Percentiles rank a stretch among this genome's conserved stretches.
Evolutionary conservation across 2,797 vertebrate species (phyloP).

Genomic region (Crenichthys baileyi): DNA sequence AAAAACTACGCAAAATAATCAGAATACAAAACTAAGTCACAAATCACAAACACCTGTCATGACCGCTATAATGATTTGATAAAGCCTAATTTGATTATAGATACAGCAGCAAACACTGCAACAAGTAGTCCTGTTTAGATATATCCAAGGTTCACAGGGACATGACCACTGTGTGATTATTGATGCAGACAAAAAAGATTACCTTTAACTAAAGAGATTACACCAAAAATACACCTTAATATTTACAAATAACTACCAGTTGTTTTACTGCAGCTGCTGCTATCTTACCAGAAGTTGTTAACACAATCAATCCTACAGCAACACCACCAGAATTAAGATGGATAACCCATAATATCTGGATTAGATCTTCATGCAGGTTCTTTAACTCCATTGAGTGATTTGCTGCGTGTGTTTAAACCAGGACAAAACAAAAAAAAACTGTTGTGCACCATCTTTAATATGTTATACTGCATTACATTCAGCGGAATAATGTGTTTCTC

Average conservation of each 20-base stretch:
- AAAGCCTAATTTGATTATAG: background rate
- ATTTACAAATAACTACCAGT: too few relatives aligned
- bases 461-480: background rate
- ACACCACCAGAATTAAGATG: background rate
- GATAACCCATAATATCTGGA: background rate
- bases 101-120: background rate
- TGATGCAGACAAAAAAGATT: background rate
- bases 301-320: background rate
- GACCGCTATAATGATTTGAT: background rate
- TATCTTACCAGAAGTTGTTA: background rate
- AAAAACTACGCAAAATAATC: background rate
- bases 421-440: too few relatives aligned
- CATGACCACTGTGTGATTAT: background rate
- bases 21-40: background rate
- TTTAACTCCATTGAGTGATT: too few relatives aligned
- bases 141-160: background rate
- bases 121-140: background rate
- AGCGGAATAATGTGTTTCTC: background rate
- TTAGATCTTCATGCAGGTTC: background rate
- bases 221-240: too few relatives aligned
- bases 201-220: background rate
- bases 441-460: background rate
- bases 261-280: background rate
- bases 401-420: background rate
- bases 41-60: background rate